Conservation (phyloP, 2,797 vertebrate genomes). For the Gallirallus australis region DNA sequence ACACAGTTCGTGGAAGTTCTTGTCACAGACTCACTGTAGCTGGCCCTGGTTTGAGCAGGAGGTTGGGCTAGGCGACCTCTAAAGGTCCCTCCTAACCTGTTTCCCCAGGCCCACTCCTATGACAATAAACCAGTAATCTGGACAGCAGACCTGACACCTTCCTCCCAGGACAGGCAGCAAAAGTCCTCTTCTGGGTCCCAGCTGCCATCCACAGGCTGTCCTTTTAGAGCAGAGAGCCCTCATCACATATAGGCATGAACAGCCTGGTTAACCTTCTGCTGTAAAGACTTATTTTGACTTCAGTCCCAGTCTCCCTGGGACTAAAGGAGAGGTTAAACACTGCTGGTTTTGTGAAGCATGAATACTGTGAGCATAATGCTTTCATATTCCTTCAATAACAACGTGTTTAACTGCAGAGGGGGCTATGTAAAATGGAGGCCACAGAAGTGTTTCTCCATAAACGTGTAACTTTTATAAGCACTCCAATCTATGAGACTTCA, state of each 20-base stretch:
- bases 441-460: not conserved
- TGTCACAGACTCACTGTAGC: not conserved
- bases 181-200: not conserved
- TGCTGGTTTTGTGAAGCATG: not conserved
- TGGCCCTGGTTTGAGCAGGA: not conserved
- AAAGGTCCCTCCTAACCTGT: not conserved
- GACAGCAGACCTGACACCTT: not conserved
- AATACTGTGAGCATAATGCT: not conserved
- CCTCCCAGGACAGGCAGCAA: not conserved
- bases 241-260: not conserved
- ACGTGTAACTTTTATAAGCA: not conserved
- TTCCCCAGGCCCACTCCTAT: accelerated
- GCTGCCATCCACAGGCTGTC: not conserved
- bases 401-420: not conserved
- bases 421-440: not conserved
- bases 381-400: not conserved
- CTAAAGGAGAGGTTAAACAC: not conserved
- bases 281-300: not conserved
- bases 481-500: not conserved
- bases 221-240: not conserved
- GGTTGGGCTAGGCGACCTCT: not conserved
- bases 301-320: not conserved
- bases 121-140: not conserved
- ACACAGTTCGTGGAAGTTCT: not conserved
- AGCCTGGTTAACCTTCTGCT: not conserved